These are phyloP conservation scores for Otus sunia DNA, from an alignment of 2,113 vertebrate genomes.

Conservation along the genomic window DNA sequence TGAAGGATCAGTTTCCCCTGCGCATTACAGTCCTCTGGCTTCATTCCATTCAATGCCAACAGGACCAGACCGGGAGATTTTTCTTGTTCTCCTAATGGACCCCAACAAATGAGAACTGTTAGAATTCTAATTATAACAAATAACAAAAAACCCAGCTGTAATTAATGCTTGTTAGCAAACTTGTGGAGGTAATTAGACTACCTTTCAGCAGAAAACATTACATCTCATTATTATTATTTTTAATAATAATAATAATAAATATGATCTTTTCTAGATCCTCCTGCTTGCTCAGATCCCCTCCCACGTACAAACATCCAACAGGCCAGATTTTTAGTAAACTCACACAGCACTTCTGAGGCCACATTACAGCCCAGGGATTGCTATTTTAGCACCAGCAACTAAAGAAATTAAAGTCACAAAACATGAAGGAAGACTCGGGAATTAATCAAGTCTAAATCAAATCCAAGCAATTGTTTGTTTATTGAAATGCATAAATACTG, in stretches of 20 bases:
- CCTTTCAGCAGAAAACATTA: background rate
- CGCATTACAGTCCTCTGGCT: background rate
- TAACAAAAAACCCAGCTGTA: background rate
- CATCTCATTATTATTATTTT: background rate
- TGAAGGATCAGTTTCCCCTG: background rate
- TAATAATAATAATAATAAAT: background rate
- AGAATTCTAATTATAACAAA: background rate
- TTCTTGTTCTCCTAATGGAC: background rate
- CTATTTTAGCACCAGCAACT: background rate
- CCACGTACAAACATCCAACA: background rate
- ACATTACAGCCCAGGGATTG: background rate
- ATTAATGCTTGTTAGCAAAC: background rate
- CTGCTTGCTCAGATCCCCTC: background rate
- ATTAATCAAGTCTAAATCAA: background rate
- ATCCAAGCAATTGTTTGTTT: background rate
- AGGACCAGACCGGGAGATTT: background rate
- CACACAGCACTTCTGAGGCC: background rate
- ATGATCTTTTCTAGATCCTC: background rate
- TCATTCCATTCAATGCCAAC: background rate
- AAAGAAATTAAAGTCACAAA: background rate
- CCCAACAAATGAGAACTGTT: background rate
- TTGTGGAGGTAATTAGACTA: background rate
- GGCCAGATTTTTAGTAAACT: background rate
- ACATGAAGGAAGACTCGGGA: background rate
- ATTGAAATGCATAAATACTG: background rate